Evolutionary conservation across 2,113 vertebrate genomes (phyloP).

Genomic region (Zosterops borbonicus): DNA sequence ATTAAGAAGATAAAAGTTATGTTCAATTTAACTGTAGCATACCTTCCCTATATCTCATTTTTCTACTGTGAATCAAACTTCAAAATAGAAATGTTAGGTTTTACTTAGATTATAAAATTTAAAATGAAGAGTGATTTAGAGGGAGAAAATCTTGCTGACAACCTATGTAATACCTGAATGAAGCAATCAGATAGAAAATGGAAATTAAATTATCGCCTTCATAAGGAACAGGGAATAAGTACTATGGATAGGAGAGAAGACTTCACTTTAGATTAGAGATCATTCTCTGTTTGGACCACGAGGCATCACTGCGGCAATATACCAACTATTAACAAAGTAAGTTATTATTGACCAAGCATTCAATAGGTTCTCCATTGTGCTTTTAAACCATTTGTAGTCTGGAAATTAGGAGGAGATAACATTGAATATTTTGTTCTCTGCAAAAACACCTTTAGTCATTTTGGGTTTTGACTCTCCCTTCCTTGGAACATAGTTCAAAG

Average conservation of each 20-base stretch:
- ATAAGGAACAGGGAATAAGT: background rate
- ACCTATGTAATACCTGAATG: background rate
- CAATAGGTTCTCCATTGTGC: background rate
- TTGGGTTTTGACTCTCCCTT: background rate
- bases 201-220: background rate
- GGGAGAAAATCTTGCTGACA: background rate
- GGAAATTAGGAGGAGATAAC: background rate
- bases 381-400: background rate
- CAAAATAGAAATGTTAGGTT: background rate
- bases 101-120: background rate
- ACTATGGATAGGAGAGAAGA: background rate
- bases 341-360: background rate
- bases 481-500: background rate
- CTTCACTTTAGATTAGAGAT: background rate
- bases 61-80: background rate
- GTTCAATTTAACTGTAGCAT: background rate
- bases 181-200: background rate
- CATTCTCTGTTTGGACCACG: background rate
- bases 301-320: background rate
- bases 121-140: background rate
- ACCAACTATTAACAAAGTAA: background rate
- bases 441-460: background rate
- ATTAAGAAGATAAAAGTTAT: background rate
- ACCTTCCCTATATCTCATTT: background rate
- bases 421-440: background rate